A percentile compares a stretch with the other conserved stretches of the same genome.
Evolutionary conservation across 2,797 vertebrate species (phyloP).

Genomic region (Protonibea diacanthus): DNA sequence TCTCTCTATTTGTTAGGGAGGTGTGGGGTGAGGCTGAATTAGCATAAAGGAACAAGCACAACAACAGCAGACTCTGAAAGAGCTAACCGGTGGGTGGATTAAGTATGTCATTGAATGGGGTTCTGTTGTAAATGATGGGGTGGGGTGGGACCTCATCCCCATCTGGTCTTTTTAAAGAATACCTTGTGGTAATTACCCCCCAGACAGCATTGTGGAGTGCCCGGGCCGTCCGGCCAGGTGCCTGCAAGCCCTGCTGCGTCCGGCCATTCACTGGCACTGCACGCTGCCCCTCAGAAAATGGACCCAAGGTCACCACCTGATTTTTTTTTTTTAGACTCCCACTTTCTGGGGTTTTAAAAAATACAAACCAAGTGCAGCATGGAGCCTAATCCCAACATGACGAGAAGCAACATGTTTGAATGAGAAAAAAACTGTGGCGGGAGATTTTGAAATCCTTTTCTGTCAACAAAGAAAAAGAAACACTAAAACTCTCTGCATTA

Average conservation of each 20-base stretch:
- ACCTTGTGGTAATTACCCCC: constrained; percentile 99
- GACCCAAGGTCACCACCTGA: constrained; percentile 92
- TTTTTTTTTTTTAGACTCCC: constrained; percentile 80
- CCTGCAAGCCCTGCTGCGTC: constrained; percentile 94
- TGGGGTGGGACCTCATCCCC: constrained; percentile 86
- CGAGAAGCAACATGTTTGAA: neutral
- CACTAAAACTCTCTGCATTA: neutral
- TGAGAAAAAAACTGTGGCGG: neutral
- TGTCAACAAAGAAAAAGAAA: neutral
- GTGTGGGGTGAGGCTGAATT: constrained; percentile 86
- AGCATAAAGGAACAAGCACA: constrained; percentile 98
- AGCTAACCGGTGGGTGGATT: constrained; percentile 98
- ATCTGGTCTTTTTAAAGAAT: constrained; percentile 99
- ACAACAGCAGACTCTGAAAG: constrained; percentile 92
- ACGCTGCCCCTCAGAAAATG: constrained; percentile 87
- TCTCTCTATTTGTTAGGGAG: constrained; percentile 62
- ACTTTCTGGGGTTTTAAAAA: constrained; percentile 88
- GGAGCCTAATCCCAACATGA: neutral
- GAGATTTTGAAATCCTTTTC: constrained; percentile 5
- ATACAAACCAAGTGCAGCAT: constrained; percentile 74
- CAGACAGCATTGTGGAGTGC: constrained; percentile 95
- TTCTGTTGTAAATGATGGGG: constrained; percentile 99
- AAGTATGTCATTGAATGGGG: constrained; percentile 99
- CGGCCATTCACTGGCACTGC: constrained; percentile 91
- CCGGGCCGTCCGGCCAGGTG: constrained; percentile 96